A percentile compares a stretch with the other conserved stretches of the same genome.
phyloP scores from a whole-genome alignment of 2,113 vertebrate species.

The Zosterops borbonicus region DNA sequence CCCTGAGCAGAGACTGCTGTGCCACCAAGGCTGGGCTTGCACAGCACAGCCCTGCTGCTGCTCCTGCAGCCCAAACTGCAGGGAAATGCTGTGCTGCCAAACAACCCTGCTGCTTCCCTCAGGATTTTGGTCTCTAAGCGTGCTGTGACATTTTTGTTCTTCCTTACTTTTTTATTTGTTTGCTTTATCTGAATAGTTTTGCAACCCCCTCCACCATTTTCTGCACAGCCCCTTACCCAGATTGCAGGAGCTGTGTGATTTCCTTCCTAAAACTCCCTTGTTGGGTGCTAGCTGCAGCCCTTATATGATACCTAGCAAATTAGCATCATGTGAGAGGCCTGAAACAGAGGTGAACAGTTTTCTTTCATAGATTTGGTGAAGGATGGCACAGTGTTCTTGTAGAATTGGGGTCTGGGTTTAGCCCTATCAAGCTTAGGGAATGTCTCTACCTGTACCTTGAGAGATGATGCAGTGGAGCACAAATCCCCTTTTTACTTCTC shows the following conservation, averaged over 20 bases:
- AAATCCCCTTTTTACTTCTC: background rate
- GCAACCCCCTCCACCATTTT: background rate
- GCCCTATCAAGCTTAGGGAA: background rate
- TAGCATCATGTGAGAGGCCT: background rate
- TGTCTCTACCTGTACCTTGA: background rate
- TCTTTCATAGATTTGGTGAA: background rate
- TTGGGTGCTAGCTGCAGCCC: background rate
- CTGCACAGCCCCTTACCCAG: background rate
- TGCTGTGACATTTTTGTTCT: background rate
- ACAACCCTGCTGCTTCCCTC: background rate
- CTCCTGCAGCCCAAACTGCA: background rate
- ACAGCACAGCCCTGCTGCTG: background rate
- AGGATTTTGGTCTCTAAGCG: background rate
- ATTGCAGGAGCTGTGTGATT: background rate
- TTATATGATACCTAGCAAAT: rapidly evolving
- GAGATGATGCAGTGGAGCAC: background rate
- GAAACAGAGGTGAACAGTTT: background rate
- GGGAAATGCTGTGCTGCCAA: background rate
- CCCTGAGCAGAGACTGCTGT: background rate
- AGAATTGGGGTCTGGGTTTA: background rate
- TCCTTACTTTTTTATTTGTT: background rate
- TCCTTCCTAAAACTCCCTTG: background rate
- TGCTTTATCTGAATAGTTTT: background rate
- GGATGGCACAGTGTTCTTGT: background rate
- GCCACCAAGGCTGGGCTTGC: background rate